Percentiles rank a stretch among this genome's conserved stretches.
Evolutionary conservation across 2,113 vertebrate species (phyloP).

Genomic region (Cottus gobio): DNA sequence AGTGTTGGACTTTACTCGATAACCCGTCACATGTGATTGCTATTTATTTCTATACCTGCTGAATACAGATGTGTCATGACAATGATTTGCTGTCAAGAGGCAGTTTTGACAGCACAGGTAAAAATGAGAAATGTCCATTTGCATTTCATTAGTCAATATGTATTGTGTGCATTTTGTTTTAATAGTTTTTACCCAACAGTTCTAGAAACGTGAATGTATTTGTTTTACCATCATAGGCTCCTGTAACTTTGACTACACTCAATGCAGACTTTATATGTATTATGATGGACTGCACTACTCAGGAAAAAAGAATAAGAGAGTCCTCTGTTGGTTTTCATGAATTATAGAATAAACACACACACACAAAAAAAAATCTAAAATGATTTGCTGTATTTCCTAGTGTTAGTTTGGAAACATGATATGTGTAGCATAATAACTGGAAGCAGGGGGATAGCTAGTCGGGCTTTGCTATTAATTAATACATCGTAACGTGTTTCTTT

Average conservation of each 20-base stretch:
- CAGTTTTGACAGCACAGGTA: background rate
- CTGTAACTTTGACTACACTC: background rate
- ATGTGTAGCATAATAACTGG: background rate
- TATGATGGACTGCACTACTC: background rate
- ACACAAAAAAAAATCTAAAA: too few species aligned
- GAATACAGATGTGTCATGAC: background rate
- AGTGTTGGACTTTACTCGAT: background rate
- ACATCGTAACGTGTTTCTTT: background rate
- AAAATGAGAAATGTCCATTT: background rate
- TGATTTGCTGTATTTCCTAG: background rate
- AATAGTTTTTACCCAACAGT: background rate
- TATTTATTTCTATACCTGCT: background rate
- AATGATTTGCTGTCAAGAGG: background rate
- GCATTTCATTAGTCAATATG: background rate
- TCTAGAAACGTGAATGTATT: too few species aligned
- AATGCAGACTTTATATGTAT: background rate
- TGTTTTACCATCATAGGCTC: background rate
- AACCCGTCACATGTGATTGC: background rate
- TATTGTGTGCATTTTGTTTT: background rate
- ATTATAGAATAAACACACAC: background rate
- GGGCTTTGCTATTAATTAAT: background rate
- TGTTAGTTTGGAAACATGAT: background rate
- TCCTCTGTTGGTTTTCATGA: background rate
- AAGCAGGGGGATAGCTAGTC: background rate
- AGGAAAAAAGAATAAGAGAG: background rate